phyloP scores from a whole-genome alignment of 2,113 vertebrate genomes.

The Catharus bicknelli region DNA sequence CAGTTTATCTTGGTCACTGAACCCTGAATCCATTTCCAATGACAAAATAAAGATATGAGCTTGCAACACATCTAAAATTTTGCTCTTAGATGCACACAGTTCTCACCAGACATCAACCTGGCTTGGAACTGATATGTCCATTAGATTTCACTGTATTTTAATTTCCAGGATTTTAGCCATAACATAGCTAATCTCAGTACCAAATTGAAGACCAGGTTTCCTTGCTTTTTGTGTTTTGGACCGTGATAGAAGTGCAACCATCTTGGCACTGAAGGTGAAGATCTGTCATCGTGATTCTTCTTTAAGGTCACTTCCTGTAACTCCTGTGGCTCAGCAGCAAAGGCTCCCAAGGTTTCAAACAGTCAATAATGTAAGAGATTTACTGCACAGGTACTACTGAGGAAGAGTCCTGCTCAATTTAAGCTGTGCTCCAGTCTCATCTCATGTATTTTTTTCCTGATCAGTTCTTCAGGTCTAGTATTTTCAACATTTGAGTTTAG shows the following conservation, averaged over 20 bases:
- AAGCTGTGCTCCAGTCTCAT: neutral
- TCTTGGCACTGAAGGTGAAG: neutral
- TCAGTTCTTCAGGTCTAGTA: neutral
- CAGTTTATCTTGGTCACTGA: neutral
- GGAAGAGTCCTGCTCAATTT: neutral
- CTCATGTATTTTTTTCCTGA: neutral
- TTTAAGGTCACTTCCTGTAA: neutral
- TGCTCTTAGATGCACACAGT: neutral
- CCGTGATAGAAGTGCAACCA: neutral
- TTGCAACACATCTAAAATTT: neutral
- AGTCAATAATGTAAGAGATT: neutral
- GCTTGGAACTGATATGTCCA: accelerated
- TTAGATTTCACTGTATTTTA: neutral
- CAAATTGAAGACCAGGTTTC: neutral
- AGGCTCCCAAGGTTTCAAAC: neutral
- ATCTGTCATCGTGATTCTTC: neutral
- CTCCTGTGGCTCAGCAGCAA: neutral
- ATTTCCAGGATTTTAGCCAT: neutral
- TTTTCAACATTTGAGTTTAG: neutral
- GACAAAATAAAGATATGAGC: neutral
- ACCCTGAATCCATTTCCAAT: neutral
- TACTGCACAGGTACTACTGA: neutral
- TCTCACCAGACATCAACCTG: neutral
- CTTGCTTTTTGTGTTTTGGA: neutral
- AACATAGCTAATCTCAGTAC: neutral